A percentile compares a stretch with the other conserved stretches of the same genome.
phyloP scores from a whole-genome alignment of 2,888 invertebrate species.

The Megaustenia siamemsis region DNA sequence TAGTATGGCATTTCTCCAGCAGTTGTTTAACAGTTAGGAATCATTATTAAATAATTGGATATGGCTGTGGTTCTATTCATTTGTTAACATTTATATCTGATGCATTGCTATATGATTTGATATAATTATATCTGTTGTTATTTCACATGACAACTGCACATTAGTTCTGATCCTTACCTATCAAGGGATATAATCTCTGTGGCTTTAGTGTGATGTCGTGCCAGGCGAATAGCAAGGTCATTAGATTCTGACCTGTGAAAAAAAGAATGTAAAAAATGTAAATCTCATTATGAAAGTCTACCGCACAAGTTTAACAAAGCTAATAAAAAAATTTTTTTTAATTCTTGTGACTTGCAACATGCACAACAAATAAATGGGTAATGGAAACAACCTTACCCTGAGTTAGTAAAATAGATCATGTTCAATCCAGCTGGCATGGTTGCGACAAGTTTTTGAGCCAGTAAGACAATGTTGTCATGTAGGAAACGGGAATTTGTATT shows the following conservation, averaged over 20 bases:
- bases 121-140: too few species aligned
- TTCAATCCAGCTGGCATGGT: constrained; percentile 92
- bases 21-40: too few species aligned
- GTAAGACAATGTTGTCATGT: constrained; percentile 95
- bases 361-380: too few species aligned
- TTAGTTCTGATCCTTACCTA: constrained; percentile 88
- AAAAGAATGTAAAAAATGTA: neutral
- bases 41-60: too few species aligned
- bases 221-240: constrained; percentile 95
- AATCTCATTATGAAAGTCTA: too few species aligned
- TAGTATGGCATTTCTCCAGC: too few species aligned
- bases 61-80: too few species aligned
- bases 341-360: too few species aligned
- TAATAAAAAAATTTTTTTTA: too few species aligned
- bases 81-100: too few species aligned
- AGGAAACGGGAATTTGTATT: constrained; percentile 97
- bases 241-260: constrained; percentile 92
- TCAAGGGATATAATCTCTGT: constrained; percentile 95
- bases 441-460: constrained; percentile 90
- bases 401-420: constrained; percentile 97
- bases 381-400: constrained; percentile 89
- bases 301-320: neutral
- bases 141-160: too few species aligned
- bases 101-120: too few species aligned
- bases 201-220: constrained; percentile 91